A percentile compares a stretch with the other conserved stretches of the same genome.
Evolutionary conservation across 2,113 vertebrate species (phyloP).

Genomic region (Odocoileus hemionus): DNA sequence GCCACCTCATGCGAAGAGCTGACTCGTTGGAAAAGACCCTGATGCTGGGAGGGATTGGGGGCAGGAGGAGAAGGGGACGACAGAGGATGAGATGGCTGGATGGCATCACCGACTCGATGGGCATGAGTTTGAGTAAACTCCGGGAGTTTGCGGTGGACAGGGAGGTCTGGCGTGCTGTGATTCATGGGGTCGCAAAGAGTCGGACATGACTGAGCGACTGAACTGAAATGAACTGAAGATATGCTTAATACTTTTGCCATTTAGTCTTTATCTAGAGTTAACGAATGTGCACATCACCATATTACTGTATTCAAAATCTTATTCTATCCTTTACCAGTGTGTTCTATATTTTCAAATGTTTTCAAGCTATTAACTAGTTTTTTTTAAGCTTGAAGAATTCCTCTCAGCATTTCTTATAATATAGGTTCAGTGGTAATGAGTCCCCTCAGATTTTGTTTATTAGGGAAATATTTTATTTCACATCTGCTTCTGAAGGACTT

Average conservation of each 20-base stretch:
- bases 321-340: not conserved
- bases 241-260: not conserved
- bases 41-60: too few relatives aligned
- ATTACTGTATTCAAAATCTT: not conserved
- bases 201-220: too few relatives aligned
- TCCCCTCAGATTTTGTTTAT: not conserved
- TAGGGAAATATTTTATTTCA: not conserved
- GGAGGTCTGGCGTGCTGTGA: too few relatives aligned
- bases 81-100: too few relatives aligned
- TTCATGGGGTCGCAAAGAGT: too few relatives aligned
- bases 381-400: not conserved
- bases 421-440: not conserved
- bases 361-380: not conserved
- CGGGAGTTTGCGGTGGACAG: too few relatives aligned
- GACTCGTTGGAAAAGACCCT: too few relatives aligned
- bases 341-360: not conserved
- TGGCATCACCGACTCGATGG: too few relatives aligned
- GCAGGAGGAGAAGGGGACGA: too few relatives aligned
- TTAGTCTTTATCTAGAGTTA: not conserved
- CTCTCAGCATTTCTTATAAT: not conserved
- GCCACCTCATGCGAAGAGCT: too few relatives aligned
- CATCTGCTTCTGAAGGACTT: not conserved
- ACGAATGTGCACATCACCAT: not conserved
- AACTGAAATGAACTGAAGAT: not conserved
- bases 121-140: too few relatives aligned